Conservation (phyloP, 1,140 invertebrate species). For the Hyles vespertilio region DNA sequence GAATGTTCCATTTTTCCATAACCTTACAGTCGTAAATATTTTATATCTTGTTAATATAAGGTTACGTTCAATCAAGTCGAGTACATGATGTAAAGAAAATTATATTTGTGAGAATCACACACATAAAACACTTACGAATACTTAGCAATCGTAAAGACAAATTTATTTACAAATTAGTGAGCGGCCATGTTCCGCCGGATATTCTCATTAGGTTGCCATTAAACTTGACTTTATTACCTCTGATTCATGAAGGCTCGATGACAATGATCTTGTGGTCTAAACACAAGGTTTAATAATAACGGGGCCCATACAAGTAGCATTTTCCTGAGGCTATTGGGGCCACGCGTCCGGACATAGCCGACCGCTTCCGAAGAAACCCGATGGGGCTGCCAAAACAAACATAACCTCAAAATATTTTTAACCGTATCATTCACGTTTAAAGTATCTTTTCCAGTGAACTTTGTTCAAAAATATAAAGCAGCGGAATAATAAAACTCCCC, state of each 20-base stretch:
- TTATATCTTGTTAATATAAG: too few species aligned
- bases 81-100: too few species aligned
- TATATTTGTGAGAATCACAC: too few species aligned
- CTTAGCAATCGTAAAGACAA: constrained; percentile 15
- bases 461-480: too few species aligned
- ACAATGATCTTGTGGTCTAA: constrained; percentile 29
- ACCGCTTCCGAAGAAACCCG: constrained; percentile 30
- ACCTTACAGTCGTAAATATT: too few species aligned
- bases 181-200: constrained; percentile 19
- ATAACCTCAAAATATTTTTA: constrained; percentile 6
- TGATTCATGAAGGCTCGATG: constrained; percentile 16
- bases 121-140: too few species aligned
- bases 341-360: constrained; percentile 45
- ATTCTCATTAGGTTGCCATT: constrained; percentile 23
- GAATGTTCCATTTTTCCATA: too few species aligned
- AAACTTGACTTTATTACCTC: constrained; percentile 24
- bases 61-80: too few species aligned
- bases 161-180: constrained; percentile 20
- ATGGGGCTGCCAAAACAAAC: constrained; percentile 33
- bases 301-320: constrained; percentile 20
- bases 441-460: not conserved
- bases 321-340: constrained; percentile 29
- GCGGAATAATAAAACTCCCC: too few species aligned
- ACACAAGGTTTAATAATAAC: constrained; percentile 37
- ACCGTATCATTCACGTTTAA: constrained; percentile 3